A percentile compares a stretch with the other conserved stretches of the same genome.
phyloP scores from a whole-genome alignment of 2,888 invertebrate genomes.

The Myopa testacea region DNA sequence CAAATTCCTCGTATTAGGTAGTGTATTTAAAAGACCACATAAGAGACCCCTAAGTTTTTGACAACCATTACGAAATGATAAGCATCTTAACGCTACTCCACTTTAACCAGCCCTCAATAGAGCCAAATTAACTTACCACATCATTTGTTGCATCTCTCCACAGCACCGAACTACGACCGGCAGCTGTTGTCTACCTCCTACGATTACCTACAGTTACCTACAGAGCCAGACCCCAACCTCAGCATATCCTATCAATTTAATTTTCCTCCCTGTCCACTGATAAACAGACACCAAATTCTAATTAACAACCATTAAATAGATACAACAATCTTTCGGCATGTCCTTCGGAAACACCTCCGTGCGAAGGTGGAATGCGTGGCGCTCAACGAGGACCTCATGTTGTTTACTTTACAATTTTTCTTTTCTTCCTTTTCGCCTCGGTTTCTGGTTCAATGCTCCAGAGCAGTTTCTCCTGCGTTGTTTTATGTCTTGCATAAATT shows the following conservation, averaged over 20 bases:
- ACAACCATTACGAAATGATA: background rate
- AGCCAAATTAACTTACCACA: background rate
- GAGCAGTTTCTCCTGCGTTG: too few relatives aligned
- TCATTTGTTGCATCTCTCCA: background rate
- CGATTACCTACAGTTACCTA: background rate
- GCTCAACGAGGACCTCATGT: background rate
- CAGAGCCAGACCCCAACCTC: background rate
- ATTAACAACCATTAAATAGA: constrained; percentile 54
- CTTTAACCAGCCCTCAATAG: background rate
- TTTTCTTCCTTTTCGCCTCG: background rate
- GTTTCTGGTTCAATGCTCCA: too few relatives aligned
- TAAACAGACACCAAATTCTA: constrained; percentile 41
- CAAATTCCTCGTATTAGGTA: too few relatives aligned
- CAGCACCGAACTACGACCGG: background rate
- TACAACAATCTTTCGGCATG: constrained; percentile 42
- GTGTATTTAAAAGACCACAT: too few relatives aligned
- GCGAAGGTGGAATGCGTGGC: background rate
- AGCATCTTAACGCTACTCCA: background rate
- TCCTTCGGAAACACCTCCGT: constrained; percentile 18
- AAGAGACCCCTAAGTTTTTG: background rate
- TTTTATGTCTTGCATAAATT: constrained; percentile 49
- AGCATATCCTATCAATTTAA: background rate
- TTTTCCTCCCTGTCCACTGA: background rate
- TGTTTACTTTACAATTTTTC: background rate
- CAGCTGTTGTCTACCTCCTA: constrained; percentile 9